Evolutionary conservation across 2,113 vertebrate species (phyloP).

Genomic region (Sialia sialis): DNA sequence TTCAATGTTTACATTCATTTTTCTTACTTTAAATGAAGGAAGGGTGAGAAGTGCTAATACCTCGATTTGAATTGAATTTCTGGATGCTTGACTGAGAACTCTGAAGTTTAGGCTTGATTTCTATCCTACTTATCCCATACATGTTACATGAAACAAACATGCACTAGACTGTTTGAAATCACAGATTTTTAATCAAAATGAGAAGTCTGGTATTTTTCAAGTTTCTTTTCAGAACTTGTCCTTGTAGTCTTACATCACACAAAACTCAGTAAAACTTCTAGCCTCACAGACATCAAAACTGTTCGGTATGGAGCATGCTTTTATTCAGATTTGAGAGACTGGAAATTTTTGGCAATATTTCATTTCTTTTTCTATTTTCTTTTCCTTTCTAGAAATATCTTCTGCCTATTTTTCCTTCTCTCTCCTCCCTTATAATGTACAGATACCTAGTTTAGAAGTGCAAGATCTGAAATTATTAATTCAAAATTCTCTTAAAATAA

Average conservation of each 20-base stretch:
- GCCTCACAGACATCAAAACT: background rate
- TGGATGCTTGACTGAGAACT: background rate
- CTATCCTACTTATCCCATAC: background rate
- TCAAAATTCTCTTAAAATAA: background rate
- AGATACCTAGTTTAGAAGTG: fast-evolving
- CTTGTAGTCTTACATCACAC: background rate
- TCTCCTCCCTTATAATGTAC: fast-evolving
- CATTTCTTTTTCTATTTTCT: background rate
- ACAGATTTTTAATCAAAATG: background rate
- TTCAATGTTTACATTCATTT: slow-evolving; percentile 37
- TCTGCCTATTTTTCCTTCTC: background rate
- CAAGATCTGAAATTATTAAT: background rate
- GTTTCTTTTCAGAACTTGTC: background rate
- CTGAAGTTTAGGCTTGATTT: background rate
- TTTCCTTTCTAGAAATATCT: background rate
- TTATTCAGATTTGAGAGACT: background rate
- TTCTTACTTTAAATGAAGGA: background rate
- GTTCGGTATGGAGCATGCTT: background rate
- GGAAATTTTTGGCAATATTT: background rate
- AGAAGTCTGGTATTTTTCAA: background rate
- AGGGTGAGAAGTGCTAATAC: background rate
- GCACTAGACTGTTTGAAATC: background rate
- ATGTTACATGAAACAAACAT: background rate
- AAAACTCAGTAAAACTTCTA: background rate
- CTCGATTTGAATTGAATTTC: background rate